phyloP scores from a whole-genome alignment of 2,888 invertebrate genomes.

The Aporophyla lueneburgensis region DNA sequence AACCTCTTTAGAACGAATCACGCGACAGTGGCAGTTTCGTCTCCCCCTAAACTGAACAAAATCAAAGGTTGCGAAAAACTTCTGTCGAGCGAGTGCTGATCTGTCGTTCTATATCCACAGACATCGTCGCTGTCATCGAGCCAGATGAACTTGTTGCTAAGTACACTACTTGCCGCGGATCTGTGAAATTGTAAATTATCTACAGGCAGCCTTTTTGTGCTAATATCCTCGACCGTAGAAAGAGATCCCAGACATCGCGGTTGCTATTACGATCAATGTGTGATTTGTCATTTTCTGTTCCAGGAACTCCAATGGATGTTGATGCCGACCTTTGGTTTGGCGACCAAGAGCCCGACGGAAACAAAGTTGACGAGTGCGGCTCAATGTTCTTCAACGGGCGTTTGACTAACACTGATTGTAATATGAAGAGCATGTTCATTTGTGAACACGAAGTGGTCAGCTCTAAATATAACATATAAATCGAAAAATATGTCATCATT shows the following conservation, averaged over 20 bases:
- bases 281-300: not conserved
- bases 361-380: constrained; percentile 74
- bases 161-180: no score
- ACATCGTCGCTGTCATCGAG: not conserved
- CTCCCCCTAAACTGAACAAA: not conserved
- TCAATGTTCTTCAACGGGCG: constrained; percentile 81
- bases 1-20: no score
- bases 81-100: no score
- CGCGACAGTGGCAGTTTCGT: no score
- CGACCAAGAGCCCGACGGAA: constrained; percentile 74
- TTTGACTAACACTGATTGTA: constrained; percentile 73
- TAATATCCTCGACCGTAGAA: not conserved
- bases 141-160: not conserved
- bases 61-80: not conserved
- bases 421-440: not conserved
- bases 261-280: not conserved
- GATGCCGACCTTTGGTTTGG: constrained; percentile 78
- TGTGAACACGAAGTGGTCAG: not conserved
- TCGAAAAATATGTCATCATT: no score
- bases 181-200: not conserved
- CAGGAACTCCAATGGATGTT: constrained; percentile 64
- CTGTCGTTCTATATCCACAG: not conserved
- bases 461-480: not conserved
- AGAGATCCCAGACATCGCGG: not conserved
- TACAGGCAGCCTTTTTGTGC: no score